Conservation (phyloP, 2,113 vertebrate species). For the Pachypanchax playfairii region DNA sequence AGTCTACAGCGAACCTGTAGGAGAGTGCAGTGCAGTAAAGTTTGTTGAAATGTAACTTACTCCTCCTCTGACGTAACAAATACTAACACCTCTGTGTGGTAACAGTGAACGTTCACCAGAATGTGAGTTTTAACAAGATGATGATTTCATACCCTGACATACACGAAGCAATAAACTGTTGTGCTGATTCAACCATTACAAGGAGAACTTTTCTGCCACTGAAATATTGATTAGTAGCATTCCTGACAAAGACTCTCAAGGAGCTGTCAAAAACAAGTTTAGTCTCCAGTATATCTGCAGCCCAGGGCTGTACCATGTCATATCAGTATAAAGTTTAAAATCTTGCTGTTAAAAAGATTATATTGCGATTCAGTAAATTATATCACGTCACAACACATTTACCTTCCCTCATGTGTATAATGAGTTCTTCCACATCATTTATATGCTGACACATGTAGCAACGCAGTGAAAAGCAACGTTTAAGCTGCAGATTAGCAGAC, state of each 20-base stretch:
- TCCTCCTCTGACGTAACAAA: slow-evolving; percentile 5
- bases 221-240: background rate
- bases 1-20: slow-evolving; percentile 34
- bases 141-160: slow-evolving; percentile 1
- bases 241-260: background rate
- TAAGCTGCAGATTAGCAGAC: no score
- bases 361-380: no score
- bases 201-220: background rate
- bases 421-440: no score
- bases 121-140: slow-evolving; percentile 1
- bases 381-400: no score
- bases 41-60: slow-evolving; percentile 24
- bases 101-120: slow-evolving; percentile 1
- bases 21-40: slow-evolving; percentile 21
- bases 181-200: background rate
- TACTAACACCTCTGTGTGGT: slow-evolving; percentile 14
- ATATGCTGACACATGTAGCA: no score
- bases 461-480: no score
- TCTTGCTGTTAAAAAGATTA: no score
- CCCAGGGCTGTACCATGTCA: no score
- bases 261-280: no score
- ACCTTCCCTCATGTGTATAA: no score
- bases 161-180: slow-evolving; percentile 3
- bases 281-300: no score
- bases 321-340: no score